Conservation (phyloP, 2,888 invertebrate genomes). For the Latheticus oryzae region DNA sequence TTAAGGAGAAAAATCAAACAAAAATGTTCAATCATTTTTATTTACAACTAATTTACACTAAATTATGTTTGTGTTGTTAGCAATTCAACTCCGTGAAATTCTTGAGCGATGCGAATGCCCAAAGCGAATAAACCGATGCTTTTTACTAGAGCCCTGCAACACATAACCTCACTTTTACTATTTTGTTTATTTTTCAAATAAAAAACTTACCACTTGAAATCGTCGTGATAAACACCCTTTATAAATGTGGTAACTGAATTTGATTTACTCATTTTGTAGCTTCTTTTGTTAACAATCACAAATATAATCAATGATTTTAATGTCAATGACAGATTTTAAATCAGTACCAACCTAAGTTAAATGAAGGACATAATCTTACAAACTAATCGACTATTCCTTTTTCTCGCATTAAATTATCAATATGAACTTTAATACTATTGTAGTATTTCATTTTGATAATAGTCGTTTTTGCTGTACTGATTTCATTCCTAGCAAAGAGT, state of each 20-base stretch:
- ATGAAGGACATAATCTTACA: slow-evolving; percentile 16
- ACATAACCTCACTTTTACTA: slow-evolving; percentile 40
- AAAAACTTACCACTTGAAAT: slow-evolving; percentile 40
- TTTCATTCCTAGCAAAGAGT: slow-evolving; percentile 74
- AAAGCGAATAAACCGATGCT: slow-evolving; percentile 63
- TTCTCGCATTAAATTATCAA: slow-evolving; percentile 74
- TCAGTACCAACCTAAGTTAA: slow-evolving; percentile 21
- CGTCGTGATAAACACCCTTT: slow-evolving; percentile 36
- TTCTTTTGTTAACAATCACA: background rate
- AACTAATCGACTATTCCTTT: slow-evolving; percentile 69
- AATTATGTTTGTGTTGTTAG: slow-evolving; percentile 21
- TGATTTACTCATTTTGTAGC: slow-evolving; percentile 21
- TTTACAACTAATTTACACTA: slow-evolving; percentile 27
- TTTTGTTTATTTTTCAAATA: too few species aligned
- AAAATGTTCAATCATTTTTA: slow-evolving; percentile 17
- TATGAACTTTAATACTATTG: slow-evolving; percentile 80
- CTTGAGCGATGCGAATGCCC: slow-evolving; percentile 82
- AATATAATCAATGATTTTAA: slow-evolving; percentile 12
- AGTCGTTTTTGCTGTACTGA: slow-evolving; percentile 73
- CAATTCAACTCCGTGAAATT: slow-evolving; percentile 77
- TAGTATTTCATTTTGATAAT: slow-evolving; percentile 88
- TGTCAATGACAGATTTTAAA: slow-evolving; percentile 1
- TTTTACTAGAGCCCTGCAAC: slow-evolving; percentile 40
- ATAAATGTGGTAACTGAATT: slow-evolving; percentile 35
- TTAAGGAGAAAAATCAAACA: slow-evolving; percentile 1